Evolutionary conservation across 2,888 invertebrate species (phyloP).

Genomic region (Oxystoma pomonae): DNA sequence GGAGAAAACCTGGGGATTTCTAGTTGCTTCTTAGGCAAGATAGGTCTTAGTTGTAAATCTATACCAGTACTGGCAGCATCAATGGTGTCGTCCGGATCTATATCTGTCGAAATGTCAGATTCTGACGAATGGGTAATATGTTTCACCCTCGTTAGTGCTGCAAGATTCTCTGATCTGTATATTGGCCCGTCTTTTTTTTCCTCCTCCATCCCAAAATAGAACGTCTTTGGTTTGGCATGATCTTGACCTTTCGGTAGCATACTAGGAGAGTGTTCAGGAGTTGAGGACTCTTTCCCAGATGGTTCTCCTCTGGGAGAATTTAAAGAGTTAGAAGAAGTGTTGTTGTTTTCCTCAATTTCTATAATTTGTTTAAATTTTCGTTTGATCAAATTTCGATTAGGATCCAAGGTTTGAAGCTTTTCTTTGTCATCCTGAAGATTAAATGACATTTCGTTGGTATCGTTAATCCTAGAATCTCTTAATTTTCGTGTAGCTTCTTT

Average conservation of each 20-base stretch:
- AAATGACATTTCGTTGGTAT: slow-evolving; percentile 32
- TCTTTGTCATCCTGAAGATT: slow-evolving; percentile 48
- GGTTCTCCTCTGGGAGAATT: slow-evolving; percentile 51
- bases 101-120: slow-evolving; percentile 55
- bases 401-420: slow-evolving; percentile 49
- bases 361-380: slow-evolving; percentile 51
- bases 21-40: slow-evolving; percentile 72
- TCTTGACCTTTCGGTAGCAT: slow-evolving; percentile 36
- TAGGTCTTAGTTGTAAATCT: slow-evolving; percentile 70
- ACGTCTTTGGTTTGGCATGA: slow-evolving; percentile 52
- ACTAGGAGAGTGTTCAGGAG: slow-evolving; percentile 57
- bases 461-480: slow-evolving; percentile 31
- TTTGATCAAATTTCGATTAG: slow-evolving; percentile 48
- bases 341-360: slow-evolving; percentile 51
- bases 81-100: slow-evolving; percentile 37
- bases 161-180: slow-evolving; percentile 16
- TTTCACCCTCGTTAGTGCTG: slow-evolving; percentile 24
- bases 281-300: slow-evolving; percentile 61
- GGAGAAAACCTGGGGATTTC: slow-evolving; percentile 79
- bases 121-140: slow-evolving; percentile 48
- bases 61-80: slow-evolving; percentile 54
- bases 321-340: slow-evolving; percentile 8
- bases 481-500: slow-evolving; percentile 45
- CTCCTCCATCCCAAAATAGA: slow-evolving; percentile 78
- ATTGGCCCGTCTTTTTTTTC: slow-evolving; percentile 29